Evolutionary conservation across 2,888 invertebrate genomes (phyloP), one percentile per base, ranked within the genome.

Genomic region (Tiphia femorata): DNA sequence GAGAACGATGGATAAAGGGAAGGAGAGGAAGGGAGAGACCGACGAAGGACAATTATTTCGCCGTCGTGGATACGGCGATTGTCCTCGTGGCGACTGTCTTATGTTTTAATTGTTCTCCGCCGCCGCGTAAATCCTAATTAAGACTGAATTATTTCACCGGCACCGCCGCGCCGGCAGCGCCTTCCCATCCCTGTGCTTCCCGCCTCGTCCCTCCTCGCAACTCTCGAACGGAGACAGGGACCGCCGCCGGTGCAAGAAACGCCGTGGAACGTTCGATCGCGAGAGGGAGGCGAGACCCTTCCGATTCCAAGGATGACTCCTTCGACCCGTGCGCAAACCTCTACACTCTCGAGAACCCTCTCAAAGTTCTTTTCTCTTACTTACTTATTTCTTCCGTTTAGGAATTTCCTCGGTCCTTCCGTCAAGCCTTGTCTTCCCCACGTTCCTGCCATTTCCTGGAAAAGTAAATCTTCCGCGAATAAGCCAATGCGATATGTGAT

Each of bases 81-180:
- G 58, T 67, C 58, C 49, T 30, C 58, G 63, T 62, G 64, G 64
- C 66, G 54, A 64, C 58, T 67, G 67, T 68, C 68, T 73, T 72
- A 73, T 63, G 71, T 69, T 76, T 78, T 77, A 78, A 77, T 79
- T 79, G 77, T 77, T 77, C 77, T 68, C 73, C 53, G 69, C 62
- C 67, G 69, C 62, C 61, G 73, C 73, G 75, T 77, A 78, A 78
- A 78, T 78, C 70, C 74, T 78, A 80, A 80, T 80, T 79, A 78
- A 78, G 73, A 75, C 75, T 72, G 71, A 76, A 77, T 78, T 80
- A 79, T 76, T 76, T 72, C 67, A 61, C 64, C 63, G 60, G 49
- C 59, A 50, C 51, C 17, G 57, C 47, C 51, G 54, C 40, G 47
- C 2, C 40, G 19, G 25, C 23, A n/a, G n/a, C n/a, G n/a, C n/a